Percentiles rank a stretch among this genome's conserved stretches.
phyloP scores from a whole-genome alignment of 2,113 vertebrate species.

The Orientallactaga bullata region DNA sequence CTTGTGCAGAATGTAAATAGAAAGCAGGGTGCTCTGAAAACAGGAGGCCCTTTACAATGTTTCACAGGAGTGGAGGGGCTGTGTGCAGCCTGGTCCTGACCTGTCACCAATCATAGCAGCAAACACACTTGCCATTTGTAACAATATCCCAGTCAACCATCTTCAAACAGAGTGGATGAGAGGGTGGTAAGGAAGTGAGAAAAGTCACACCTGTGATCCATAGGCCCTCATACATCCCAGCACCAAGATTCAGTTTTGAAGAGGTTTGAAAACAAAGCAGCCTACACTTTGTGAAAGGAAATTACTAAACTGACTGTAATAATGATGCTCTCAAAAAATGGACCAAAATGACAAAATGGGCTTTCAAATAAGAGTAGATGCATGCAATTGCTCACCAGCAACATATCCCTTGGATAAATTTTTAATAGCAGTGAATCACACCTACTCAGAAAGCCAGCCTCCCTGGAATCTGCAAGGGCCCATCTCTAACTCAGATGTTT shows the following conservation, averaged over 20 bases:
- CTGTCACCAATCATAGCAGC: not conserved
- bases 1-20: not conserved
- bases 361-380: not conserved
- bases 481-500: constrained; percentile 51
- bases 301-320: not conserved
- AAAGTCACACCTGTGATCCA: not conserved
- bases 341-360: not conserved
- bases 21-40: rapidly evolving
- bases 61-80: not conserved
- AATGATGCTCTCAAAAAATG: not conserved
- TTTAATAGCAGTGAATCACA: constrained; percentile 11
- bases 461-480: not conserved
- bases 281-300: not conserved
- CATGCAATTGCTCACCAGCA: not conserved
- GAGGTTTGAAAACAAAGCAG: constrained; percentile 14
- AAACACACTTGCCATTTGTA: not conserved
- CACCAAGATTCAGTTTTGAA: not conserved
- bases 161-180: not conserved
- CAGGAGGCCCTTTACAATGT: rapidly evolving
- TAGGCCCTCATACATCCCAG: not conserved
- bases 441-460: not conserved
- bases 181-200: not conserved
- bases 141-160: not conserved
- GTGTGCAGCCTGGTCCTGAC: rapidly evolving
- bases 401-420: not conserved